Evolutionary conservation across 2,888 invertebrate species (phyloP).

Genomic region (Drosophila trichaetosa): DNA sequence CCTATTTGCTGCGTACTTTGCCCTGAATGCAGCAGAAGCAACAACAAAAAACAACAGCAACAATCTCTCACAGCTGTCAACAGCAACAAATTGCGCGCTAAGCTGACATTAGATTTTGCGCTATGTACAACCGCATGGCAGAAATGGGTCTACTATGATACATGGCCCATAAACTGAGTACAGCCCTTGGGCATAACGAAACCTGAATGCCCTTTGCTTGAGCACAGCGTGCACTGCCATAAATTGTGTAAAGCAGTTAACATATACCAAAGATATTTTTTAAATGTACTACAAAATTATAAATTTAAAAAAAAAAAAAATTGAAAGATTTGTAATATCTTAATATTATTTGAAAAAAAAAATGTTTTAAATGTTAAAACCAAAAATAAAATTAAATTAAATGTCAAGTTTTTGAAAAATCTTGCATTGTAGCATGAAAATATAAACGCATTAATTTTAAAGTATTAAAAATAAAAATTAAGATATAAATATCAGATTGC

Average conservation of each 20-base stretch:
- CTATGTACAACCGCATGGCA: conserved; percentile 60
- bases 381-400: background rate
- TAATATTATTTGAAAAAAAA: background rate
- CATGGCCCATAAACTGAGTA: conserved; percentile 54
- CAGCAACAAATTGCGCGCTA: conserved; percentile 77
- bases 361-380: background rate
- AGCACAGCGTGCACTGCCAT: background rate
- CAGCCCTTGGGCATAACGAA: conserved; percentile 20
- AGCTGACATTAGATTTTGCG: conserved; percentile 74
- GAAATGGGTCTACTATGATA: conserved; percentile 57
- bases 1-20: conserved; percentile 51
- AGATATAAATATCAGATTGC: background rate
- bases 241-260: background rate
- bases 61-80: conserved; percentile 74
- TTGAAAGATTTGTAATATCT: background rate
- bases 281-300: background rate
- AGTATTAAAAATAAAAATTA: background rate
- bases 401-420: background rate
- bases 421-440: background rate
- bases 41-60: conserved; percentile 46
- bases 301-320: background rate
- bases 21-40: conserved; percentile 46
- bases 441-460: background rate
- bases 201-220: conserved; percentile 26
- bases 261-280: background rate